Conservation (phyloP, 2,797 vertebrate genomes). For the Steatocranus sp. region DNA sequence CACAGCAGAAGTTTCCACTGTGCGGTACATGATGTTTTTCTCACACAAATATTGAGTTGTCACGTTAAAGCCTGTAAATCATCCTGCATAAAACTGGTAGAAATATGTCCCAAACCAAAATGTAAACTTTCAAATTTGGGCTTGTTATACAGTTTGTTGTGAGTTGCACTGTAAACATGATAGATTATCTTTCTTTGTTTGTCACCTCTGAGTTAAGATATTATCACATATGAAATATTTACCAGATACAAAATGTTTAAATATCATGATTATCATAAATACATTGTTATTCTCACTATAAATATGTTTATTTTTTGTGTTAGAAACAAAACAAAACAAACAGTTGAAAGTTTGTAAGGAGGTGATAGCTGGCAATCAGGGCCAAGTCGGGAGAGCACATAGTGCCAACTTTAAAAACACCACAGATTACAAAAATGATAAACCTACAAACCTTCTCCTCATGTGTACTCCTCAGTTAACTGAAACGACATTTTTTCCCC, state of each 20-base stretch:
- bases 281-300: neutral
- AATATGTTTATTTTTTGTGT: neutral
- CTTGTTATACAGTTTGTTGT: neutral
- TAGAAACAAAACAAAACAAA: neutral
- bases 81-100: neutral
- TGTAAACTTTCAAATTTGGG: neutral
- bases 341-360: neutral
- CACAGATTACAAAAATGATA: neutral
- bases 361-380: neutral
- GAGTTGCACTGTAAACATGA: neutral
- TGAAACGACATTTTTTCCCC: fast-evolving
- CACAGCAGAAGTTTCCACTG: neutral
- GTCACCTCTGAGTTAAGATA: neutral
- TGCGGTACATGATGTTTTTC: neutral
- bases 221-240: neutral
- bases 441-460: neutral
- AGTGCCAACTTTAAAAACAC: fast-evolving
- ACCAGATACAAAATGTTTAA: neutral
- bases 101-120: neutral
- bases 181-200: neutral
- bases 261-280: neutral
- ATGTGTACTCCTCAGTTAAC: neutral
- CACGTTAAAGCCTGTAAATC: neutral
- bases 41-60: neutral
- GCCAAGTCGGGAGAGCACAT: fast-evolving